Percentiles rank a stretch among this genome's conserved stretches.
These are phyloP conservation scores for Lycodopsis pacificus DNA, from an alignment of 2,797 vertebrate genomes.

Conservation along the genomic window DNA sequence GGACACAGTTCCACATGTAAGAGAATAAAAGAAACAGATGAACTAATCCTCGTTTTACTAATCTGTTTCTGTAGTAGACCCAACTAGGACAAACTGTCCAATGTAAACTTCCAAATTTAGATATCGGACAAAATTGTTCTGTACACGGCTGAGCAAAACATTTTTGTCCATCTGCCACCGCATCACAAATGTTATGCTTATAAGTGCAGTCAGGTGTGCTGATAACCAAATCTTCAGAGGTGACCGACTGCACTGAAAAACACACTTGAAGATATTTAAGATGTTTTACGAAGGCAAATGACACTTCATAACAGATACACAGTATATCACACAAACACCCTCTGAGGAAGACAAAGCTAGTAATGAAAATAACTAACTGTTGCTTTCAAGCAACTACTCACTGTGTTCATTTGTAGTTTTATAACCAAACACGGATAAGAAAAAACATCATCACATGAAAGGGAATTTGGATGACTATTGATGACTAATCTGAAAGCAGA, in stretches of 20 bases:
- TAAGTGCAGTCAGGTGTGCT: background rate
- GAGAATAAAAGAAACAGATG: background rate
- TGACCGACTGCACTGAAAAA: background rate
- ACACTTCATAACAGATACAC: background rate
- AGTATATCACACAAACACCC: background rate
- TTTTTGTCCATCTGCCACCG: too few relatives aligned
- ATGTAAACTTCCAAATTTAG: background rate
- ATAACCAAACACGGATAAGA: background rate
- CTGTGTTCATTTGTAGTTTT: background rate
- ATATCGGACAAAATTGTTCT: too few relatives aligned
- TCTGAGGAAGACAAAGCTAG: background rate
- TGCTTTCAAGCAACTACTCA: background rate
- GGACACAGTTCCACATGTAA: background rate
- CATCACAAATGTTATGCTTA: background rate
- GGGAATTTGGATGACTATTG: background rate
- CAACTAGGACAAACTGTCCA: background rate
- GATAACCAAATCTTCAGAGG: background rate
- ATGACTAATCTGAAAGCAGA: background rate
- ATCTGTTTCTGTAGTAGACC: background rate
- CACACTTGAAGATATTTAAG: background rate
- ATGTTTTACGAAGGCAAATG: background rate
- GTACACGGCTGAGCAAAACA: background rate
- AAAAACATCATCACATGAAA: background rate
- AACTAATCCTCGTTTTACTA: background rate
- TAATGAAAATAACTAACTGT: background rate